Evolutionary conservation across 2,113 vertebrate species (phyloP), one percentile per base, ranked within the genome.

Genomic region (Mionectes macconnelli): DNA sequence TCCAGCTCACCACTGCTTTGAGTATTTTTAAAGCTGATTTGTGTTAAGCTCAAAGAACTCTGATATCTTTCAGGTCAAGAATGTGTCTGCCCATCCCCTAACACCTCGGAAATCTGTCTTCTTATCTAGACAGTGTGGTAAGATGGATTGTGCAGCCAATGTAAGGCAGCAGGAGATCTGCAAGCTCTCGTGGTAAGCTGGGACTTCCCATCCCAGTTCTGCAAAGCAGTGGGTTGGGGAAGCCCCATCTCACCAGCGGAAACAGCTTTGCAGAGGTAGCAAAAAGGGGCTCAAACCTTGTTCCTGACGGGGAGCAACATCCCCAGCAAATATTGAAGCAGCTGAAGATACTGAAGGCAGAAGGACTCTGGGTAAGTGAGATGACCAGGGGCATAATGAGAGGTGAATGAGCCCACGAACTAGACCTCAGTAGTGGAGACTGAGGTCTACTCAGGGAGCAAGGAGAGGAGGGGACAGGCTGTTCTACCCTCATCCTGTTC

Each of bases 1-100:
- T 8, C 31, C 33, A 55, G 57, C 1, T 23, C 20, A 60, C 24
- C 20, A 28, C 25, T 0, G 1, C 35, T 85, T 39, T 0, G 2
- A 37, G 10, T 75, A 39, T 22, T 86, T 92, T 62, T 42, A 50
- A 90, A 77, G 35, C 28, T 76, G 67, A 40, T 68, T 42, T 74
- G 8, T 44, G 16, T 67, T 70, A 87, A 87, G 37, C n/a, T 73
- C 13, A n/a, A 79, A 80, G 30, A 73, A 7, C 28, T 73, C 40
- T 49, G 49, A 1, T 75, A 31, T 52, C 35, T 75, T 75, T 40
- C n/a, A 21, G 31, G 53, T 28, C 6, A 4, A 63, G 42, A 79
- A 74, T 85, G 45, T 22, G 42, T 88, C 37, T 60, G 50, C 14
- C 22, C 18, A 30, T 77, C 44, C 76, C 50, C 42, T 42, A 79